A percentile compares a stretch with the other conserved stretches of the same genome.
phyloP scores from a whole-genome alignment of 1,140 invertebrate genomes.

The Harlomillsia oculata region DNA sequence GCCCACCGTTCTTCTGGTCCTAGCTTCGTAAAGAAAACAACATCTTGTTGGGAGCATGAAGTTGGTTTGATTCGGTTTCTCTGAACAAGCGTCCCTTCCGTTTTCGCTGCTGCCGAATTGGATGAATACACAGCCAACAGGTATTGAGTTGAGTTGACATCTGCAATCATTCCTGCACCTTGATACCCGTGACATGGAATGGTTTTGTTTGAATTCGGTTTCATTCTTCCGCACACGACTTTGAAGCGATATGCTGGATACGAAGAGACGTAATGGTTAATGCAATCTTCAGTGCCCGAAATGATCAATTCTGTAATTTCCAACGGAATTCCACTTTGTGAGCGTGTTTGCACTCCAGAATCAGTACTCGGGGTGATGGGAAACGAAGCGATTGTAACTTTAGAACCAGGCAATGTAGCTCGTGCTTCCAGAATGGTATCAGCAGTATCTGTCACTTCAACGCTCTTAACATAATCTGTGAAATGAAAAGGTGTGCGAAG shows the following conservation, averaged over 20 bases:
- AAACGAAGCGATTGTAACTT: slow-evolving; percentile 3
- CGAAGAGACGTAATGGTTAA: slow-evolving; percentile 2
- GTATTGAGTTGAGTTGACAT: slow-evolving; percentile 8
- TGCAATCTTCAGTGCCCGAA: background rate
- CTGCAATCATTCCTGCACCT: slow-evolving; percentile 18
- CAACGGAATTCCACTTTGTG: background rate
- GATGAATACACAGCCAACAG: slow-evolving; percentile 20
- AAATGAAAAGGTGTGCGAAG: slow-evolving; percentile 9
- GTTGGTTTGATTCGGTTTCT: slow-evolving; percentile 4
- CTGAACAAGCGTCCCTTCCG: slow-evolving; percentile 2
- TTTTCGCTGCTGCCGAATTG: slow-evolving; percentile 14
- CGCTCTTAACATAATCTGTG: slow-evolving; percentile 10
- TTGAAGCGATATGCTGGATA: slow-evolving; percentile 15
- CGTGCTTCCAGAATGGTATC: slow-evolving; percentile 16
- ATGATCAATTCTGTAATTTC: background rate
- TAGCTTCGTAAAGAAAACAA: slow-evolving; percentile 10
- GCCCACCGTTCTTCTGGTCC: slow-evolving; percentile 9
- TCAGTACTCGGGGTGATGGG: background rate
- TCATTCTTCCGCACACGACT: slow-evolving; percentile 2
- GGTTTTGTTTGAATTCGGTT: background rate
- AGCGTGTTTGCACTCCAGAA: slow-evolving; percentile 12
- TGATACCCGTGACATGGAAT: slow-evolving; percentile 10
- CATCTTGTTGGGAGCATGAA: slow-evolving; percentile 3
- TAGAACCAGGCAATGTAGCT: slow-evolving; percentile 11
- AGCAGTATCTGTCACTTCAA: background rate